A percentile compares a stretch with the other conserved stretches of the same genome.
phyloP scores from a whole-genome alignment of 2,888 invertebrate genomes.

The Holacanthella duospinosa region DNA sequence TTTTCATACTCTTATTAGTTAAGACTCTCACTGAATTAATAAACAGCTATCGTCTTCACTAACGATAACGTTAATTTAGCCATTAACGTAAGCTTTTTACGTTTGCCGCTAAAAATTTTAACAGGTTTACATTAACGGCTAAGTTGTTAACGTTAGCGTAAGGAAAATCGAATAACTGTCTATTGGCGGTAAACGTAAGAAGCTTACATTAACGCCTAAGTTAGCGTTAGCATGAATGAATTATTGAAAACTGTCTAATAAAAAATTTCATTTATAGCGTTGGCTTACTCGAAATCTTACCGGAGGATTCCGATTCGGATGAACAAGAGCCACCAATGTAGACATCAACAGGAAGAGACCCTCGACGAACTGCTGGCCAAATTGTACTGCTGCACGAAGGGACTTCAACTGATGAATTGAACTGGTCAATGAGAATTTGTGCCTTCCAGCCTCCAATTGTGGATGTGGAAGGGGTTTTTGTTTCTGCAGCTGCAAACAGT shows the following conservation, averaged over 20 bases:
- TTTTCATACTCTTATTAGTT: too few species aligned
- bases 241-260: too few species aligned
- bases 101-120: too few species aligned
- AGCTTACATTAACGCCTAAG: not conserved
- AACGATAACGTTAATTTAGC: too few species aligned
- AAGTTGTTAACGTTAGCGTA: too few species aligned
- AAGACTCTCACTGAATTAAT: too few species aligned
- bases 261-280: too few species aligned
- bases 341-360: constrained; percentile 36
- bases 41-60: too few species aligned
- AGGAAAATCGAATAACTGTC: not conserved
- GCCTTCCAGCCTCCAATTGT: constrained; percentile 31
- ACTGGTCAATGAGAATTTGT: constrained; percentile 35
- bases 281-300: constrained; percentile 16
- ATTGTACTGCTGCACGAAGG: constrained; percentile 10
- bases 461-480: constrained; percentile 23
- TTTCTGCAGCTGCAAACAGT: constrained; percentile 32
- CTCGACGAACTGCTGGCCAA: constrained; percentile 34
- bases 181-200: too few species aligned
- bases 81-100: too few species aligned
- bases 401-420: constrained; percentile 17
- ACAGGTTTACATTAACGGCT: too few species aligned
- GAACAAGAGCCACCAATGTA: constrained; percentile 37
- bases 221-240: too few species aligned
- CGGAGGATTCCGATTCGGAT: constrained; percentile 38